Evolutionary conservation across 1,140 invertebrate genomes (phyloP), one percentile per base, ranked within the genome.

Genomic region (Nylanderia fulva): DNA sequence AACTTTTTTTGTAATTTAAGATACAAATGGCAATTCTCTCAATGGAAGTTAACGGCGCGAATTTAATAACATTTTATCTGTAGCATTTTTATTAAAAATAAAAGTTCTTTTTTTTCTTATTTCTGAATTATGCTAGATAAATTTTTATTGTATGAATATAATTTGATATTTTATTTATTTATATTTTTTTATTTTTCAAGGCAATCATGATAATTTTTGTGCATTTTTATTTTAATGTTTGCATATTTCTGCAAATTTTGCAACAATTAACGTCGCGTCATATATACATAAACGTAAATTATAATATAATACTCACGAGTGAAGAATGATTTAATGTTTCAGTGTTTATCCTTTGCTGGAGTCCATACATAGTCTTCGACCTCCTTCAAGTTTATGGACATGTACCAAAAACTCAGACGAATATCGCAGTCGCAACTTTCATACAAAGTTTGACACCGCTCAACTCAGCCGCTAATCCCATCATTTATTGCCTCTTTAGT

Each of bases 271-370:
- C 33, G 2, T 13, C n/a, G 3, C 39, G 6, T 27, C 13, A 45
- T n/a, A n/a, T n/a, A n/a, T n/a, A n/a, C n/a, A n/a, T 45, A 45
- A 45, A n/a, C 11, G 6, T 33, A 4, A 54, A n/a, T n/a, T 5
- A 72, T 24, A 74, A 33, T 54, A 15, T n/a, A 29, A 15, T 27
- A 63, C 33, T 76, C 33, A 56, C 36, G 0, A 52, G n/a, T n/a
- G 8, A 63, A 45, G 45, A 45, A 29, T 27, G 3, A 52, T 86
- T 60, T 8, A 88, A 87, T 91, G 84, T 96, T 96, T 18, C 96
- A 99, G 98, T 99, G 18, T 99, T 99, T 94, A 97, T 99, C 71
- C 92, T 99, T 3, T 99, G 98, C 95, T 99, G 98, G 98, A 98
- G 98, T 88, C 99, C 99, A 0, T 99, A 98, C 93, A 98, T 99